Base-by-base conservation (phyloP, 2,888 invertebrate genomes). In the Anarsia innoxiella region DNA sequence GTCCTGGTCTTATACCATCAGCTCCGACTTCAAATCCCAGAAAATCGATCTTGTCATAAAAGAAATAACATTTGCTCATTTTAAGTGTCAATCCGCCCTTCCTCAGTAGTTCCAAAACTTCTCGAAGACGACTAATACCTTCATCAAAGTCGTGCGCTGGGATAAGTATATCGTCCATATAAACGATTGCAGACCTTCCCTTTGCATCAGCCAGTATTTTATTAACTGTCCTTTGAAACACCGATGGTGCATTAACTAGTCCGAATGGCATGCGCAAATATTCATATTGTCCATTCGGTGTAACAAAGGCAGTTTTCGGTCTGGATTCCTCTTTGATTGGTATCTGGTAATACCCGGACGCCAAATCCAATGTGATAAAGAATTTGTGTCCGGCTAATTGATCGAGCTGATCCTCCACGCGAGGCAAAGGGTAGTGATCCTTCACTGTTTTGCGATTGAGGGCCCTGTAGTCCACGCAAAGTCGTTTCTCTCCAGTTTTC, bases 211-310 rank as follows among this genome's bases (percentile, higher is more conserved):
- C 31, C 1, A 62, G 34, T 2, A 58, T 45, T 12, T 46, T 39
- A 31, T 63, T 55, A 34, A 71, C 59, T 2, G 62, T 48, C 16
- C 58, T 42, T 34, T 70, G 66, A 39, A 68, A 75, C 0, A 59
- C 56, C 0, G 59, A 48, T 2, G 68, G 68, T 0, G 74, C 65
- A 39, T 72, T 72, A 0, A 46, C 44, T 0, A 74, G 47, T 1
- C 68, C 70, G 36, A 73, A 77, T 0, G 66, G 64, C 62, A 72
- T 64, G 0, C 55, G 36, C 2, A 55, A 49, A 40, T 53, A 70
- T 42, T 73, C 60, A 35, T 42, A 73, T 8, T 66, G 57, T 0
- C 70, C 69, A 23, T 65, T 57, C 0, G 61, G 60, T 0, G 67
- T 75, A 0, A 64, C 53, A 35, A 74, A 70, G 0, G 67, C 64